Evolutionary conservation across 1,140 invertebrate genomes (phyloP).

Genomic region (Neotoxoptera formosana): DNA sequence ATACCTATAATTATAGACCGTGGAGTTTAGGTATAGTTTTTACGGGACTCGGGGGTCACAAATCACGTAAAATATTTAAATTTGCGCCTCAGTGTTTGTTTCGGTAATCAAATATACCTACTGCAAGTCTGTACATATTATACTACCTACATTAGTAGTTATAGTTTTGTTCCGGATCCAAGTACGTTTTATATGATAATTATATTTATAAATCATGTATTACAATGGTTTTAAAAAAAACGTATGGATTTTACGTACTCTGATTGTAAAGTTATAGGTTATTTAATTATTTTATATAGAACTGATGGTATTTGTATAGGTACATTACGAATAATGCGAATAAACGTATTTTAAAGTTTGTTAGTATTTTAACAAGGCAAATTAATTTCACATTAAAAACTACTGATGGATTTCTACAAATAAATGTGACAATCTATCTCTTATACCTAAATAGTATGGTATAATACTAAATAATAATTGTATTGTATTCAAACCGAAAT

Average conservation of each 20-base stretch:
- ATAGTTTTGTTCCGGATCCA: too few species aligned
- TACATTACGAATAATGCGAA: not conserved
- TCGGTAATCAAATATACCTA: not conserved
- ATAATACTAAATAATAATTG: not conserved
- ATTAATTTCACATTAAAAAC: not conserved
- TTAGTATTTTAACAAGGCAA: not conserved
- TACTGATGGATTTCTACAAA: not conserved
- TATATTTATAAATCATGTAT: not conserved
- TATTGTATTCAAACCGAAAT: not conserved
- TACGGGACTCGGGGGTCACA: not conserved
- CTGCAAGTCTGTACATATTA: too few species aligned
- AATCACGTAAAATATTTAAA: slow-evolving; percentile 18
- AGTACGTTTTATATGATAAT: not conserved
- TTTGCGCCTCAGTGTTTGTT: not conserved
- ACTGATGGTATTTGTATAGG: not conserved
- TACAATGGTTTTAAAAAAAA: not conserved
- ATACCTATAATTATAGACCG: slow-evolving; percentile 13
- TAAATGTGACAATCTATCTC: too few species aligned
- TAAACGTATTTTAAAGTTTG: not conserved
- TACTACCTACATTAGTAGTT: too few species aligned
- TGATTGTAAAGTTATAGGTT: too few species aligned
- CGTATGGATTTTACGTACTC: not conserved
- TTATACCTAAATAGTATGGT: too few species aligned
- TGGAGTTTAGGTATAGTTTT: not conserved
- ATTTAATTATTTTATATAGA: too few species aligned